phyloP scores from a whole-genome alignment of 2,888 invertebrate genomes.

The Euzophera pinguis region DNA sequence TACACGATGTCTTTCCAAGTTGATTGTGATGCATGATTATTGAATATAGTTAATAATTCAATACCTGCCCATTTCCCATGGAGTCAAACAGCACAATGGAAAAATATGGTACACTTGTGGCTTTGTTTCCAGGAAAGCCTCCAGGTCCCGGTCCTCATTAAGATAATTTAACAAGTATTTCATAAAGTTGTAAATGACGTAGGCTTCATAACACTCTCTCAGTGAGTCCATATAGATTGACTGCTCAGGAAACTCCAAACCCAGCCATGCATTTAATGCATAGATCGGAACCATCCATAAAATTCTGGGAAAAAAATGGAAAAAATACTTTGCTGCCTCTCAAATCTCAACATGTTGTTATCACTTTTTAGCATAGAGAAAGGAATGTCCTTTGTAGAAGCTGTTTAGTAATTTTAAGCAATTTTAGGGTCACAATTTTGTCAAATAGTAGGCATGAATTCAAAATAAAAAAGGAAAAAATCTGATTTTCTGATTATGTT shows the following conservation, averaged over 20 bases:
- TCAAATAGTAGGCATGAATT: too few relatives aligned
- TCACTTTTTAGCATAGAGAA: too few relatives aligned
- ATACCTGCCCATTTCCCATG: constrained; percentile 95
- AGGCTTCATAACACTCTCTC: constrained; percentile 98
- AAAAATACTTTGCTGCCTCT: too few relatives aligned
- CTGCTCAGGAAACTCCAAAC: constrained; percentile 90
- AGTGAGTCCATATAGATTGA: constrained; percentile 96
- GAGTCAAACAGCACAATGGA: constrained; percentile 93
- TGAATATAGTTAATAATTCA: too few relatives aligned
- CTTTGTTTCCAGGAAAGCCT: constrained; percentile 88
- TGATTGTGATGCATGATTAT: too few relatives aligned
- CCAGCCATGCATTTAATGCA: constrained; percentile 96
- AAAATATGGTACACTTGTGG: constrained; percentile 94
- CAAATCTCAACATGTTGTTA: too few relatives aligned
- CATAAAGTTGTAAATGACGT: constrained; percentile 99
- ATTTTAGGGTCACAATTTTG: too few relatives aligned
- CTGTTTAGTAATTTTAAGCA: too few relatives aligned
- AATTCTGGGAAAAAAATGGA: constrained; percentile 80
- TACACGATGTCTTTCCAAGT: too few relatives aligned
- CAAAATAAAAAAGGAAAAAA: too few relatives aligned
- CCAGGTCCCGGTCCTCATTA: constrained; percentile 91
- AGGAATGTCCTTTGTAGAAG: too few relatives aligned
- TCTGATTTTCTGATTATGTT: too few relatives aligned
- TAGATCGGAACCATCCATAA: constrained; percentile 99
- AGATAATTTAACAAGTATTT: constrained; percentile 94